These are phyloP conservation scores for Stenoptilia bipunctidactyla DNA, from an alignment of 2,888 invertebrate genomes.

Conservation along the genomic window DNA sequence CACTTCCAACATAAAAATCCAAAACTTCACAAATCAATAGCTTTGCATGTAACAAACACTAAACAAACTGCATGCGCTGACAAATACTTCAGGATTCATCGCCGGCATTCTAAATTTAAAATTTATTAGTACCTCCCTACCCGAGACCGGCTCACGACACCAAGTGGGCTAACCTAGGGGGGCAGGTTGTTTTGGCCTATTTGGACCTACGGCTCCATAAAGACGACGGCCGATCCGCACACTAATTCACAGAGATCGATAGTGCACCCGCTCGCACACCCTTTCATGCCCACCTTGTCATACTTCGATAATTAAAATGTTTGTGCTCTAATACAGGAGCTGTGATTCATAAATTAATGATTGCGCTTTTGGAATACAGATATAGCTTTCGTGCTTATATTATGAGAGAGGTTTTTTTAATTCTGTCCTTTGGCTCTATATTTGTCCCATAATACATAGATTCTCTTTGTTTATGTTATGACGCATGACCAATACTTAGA, in stretches of 20 bases:
- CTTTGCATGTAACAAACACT: not conserved
- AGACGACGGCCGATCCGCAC: constrained; percentile 66
- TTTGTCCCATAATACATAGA: too few relatives aligned
- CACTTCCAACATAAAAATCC: not conserved
- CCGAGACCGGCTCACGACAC: not conserved
- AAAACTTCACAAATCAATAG: not conserved
- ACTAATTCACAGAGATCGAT: constrained; percentile 71
- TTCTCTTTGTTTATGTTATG: too few relatives aligned
- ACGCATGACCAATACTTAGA: too few relatives aligned
- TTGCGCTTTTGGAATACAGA: too few relatives aligned
- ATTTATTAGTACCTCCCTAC: constrained; percentile 5
- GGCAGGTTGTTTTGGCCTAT: constrained; percentile 66
- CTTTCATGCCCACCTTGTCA: constrained; percentile 51
- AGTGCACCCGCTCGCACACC: constrained; percentile 60
- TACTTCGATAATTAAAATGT: constrained; percentile 51
- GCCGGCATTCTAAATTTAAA: constrained; percentile 4
- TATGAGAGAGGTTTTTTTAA: too few relatives aligned
- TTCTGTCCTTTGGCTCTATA: too few relatives aligned
- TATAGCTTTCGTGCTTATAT: too few relatives aligned
- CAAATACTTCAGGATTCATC: not conserved
- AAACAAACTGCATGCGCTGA: not conserved
- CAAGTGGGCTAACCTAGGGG: constrained; percentile 37
- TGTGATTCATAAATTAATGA: constrained; percentile 7
- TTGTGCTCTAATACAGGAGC: constrained; percentile 19
- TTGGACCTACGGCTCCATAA: constrained; percentile 64